Percentiles rank a stretch among this genome's conserved stretches.
Conservation (phyloP, 2,888 invertebrate genomes). For the Chymomyza caudatula region DNA sequence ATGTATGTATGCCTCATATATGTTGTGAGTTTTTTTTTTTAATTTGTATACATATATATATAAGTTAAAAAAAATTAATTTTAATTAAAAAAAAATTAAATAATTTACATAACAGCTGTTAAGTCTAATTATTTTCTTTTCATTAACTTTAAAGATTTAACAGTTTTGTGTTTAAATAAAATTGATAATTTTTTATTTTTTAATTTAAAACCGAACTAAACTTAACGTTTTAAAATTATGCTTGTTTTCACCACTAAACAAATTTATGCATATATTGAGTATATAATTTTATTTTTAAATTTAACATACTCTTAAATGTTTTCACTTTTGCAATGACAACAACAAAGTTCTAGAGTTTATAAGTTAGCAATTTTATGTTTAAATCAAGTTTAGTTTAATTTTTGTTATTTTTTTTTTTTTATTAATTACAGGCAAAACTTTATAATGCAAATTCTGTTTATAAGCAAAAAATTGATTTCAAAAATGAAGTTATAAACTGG, state of each 20-base stretch:
- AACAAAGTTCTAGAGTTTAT: slow-evolving; percentile 39
- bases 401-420: slow-evolving; percentile 12
- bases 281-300: slow-evolving; percentile 45
- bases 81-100: slow-evolving; percentile 52
- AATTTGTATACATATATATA: slow-evolving; percentile 34
- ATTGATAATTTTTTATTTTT: slow-evolving; percentile 3
- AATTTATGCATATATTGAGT: slow-evolving; percentile 45
- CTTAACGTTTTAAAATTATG: slow-evolving; percentile 49
- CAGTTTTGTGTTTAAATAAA: slow-evolving; percentile 33
- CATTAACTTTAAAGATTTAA: slow-evolving; percentile 50
- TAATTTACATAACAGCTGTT: slow-evolving; percentile 75
- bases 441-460: background rate
- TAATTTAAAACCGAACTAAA: slow-evolving; percentile 43
- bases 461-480: background rate
- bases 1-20: background rate
- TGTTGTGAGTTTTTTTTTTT: slow-evolving; percentile 13
- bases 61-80: slow-evolving; percentile 11
- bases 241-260: slow-evolving; percentile 25
- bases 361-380: slow-evolving; percentile 24
- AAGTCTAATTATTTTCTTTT: slow-evolving; percentile 40
- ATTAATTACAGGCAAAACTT: background rate
- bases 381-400: slow-evolving; percentile 14
- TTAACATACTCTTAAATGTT: slow-evolving; percentile 47
- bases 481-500: background rate
- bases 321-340: slow-evolving; percentile 39